Evolutionary conservation across 2,797 vertebrate genomes (phyloP), one percentile per base, ranked within the genome.

Genomic region (Micrastur ruficollis): DNA sequence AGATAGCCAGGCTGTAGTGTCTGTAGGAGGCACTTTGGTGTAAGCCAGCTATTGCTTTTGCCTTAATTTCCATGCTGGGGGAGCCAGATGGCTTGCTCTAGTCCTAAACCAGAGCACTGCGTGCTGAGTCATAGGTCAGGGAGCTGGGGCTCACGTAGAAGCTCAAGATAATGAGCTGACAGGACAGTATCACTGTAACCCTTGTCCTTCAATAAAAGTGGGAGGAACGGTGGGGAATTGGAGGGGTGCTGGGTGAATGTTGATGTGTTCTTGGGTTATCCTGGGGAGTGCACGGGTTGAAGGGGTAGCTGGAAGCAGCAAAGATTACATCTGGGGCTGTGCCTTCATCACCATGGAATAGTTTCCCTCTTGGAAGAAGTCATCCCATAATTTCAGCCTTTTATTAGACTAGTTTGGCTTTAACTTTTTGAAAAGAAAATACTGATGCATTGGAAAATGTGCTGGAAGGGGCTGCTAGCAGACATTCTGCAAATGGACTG

Each of bases 261-360:
- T 1, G 1, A 31, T 2, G 4, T 3, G 1, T 42, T 49, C 16
- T 61, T 3, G 13, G 44, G 19, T 58, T 59, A 3, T 40, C 19
- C 19, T 9, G 27, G 22, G 22, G n/a, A 40, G 29, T 4, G 14
- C 18, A 6, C 0, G 1, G 14, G 22, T 23, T 42, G 71, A 55
- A 42, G 32, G n/a, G 18, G 18, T 10, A 31, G 53, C 18, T 27
- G 53, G 67, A 63, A 68, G 32, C 44, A 31, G 38, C 56, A 34
- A 4, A 36, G 34, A 21, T n/a, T 21, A n/a, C 9, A 16, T 23
- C 31, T 27, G 26, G 18, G 62, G 12, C 44, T 80, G 59, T 75
- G 46, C 20, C 50, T 66, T 66, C 38, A 10, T n/a, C 36, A 38
- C 38, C 72, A 12, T 0, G 1, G 31, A 19, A 32, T 19, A 32